Percentiles rank a stretch among this genome's conserved stretches.
Evolutionary conservation across 2,797 vertebrate species (phyloP).

Genomic region (Champsocephalus gunnari): DNA sequence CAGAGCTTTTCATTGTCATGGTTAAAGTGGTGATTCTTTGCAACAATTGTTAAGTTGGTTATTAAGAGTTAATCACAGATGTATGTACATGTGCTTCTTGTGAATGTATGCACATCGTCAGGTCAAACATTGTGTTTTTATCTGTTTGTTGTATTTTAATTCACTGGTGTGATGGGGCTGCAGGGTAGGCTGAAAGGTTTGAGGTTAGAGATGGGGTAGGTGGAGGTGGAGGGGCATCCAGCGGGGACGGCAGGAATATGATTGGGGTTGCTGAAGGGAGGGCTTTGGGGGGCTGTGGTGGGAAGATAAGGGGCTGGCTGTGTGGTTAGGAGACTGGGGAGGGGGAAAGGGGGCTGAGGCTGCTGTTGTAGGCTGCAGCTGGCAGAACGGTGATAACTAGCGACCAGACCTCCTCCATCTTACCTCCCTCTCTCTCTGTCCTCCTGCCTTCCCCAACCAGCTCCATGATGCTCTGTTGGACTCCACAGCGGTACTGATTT

Average conservation of each 20-base stretch:
- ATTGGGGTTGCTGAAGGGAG: slow-evolving; percentile 72
- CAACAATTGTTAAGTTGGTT: neutral
- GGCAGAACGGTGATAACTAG: slow-evolving; percentile 76
- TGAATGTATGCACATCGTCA: slow-evolving; percentile 16
- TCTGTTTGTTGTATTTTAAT: slow-evolving; percentile 29
- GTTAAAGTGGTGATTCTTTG: neutral
- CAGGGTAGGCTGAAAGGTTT: slow-evolving; percentile 57
- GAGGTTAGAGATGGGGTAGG: slow-evolving; percentile 60
- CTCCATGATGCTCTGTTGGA: slow-evolving; percentile 54
- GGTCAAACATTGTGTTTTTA: slow-evolving; percentile 24
- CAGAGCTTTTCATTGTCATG: neutral
- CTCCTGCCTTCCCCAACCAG: slow-evolving; percentile 32
- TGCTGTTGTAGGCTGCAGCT: slow-evolving; percentile 72
- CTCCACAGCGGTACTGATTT: slow-evolving; percentile 56
- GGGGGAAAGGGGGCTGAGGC: slow-evolving; percentile 38
- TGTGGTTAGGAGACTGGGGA: slow-evolving; percentile 59
- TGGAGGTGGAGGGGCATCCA: slow-evolving; percentile 57
- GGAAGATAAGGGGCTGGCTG: slow-evolving; percentile 79
- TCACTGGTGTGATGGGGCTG: slow-evolving; percentile 28
- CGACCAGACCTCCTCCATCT: slow-evolving; percentile 64
- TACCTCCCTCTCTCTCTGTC: slow-evolving; percentile 51
- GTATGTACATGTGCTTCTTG: slow-evolving; percentile 7
- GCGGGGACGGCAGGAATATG: slow-evolving; percentile 65
- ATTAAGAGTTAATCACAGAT: neutral
- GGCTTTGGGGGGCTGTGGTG: slow-evolving; percentile 77